A percentile compares a stretch with the other conserved stretches of the same genome.
These are phyloP conservation scores for Poeciliopsis presidionis DNA, from an alignment of 2,797 vertebrate species.

Conservation along the genomic window DNA sequence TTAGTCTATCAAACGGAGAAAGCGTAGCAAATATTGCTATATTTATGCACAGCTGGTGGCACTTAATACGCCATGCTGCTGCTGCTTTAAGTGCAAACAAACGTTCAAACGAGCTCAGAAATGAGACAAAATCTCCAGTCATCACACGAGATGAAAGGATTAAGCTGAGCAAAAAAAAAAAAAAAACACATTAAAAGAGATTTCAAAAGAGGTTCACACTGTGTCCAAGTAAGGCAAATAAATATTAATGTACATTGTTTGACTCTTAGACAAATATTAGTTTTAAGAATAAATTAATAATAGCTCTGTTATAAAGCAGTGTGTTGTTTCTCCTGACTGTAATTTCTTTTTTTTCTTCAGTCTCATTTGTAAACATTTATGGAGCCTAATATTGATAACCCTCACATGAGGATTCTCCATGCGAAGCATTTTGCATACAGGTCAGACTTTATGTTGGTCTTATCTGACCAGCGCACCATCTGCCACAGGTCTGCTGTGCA, in stretches of 20 bases:
- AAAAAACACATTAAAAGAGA: background rate
- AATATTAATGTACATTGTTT: background rate
- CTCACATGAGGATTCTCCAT: background rate
- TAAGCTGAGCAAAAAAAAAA: background rate
- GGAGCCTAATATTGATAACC: background rate
- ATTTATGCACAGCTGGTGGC: constrained; percentile 1
- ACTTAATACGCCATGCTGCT: background rate
- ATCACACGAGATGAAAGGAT: background rate
- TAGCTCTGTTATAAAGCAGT: background rate
- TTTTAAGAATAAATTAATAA: background rate
- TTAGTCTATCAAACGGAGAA: background rate
- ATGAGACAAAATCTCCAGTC: background rate
- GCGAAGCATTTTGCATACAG: background rate
- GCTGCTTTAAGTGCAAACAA: background rate
- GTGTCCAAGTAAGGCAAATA: background rate
- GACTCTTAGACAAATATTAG: background rate
- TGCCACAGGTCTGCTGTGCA: background rate
- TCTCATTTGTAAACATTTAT: background rate
- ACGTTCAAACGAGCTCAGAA: background rate
- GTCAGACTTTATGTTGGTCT: background rate
- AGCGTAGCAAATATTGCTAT: background rate
- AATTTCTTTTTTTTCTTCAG: background rate
- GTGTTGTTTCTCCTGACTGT: background rate
- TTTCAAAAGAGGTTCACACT: background rate
- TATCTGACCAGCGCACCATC: background rate